Conservation (phyloP, 2,113 vertebrate species). For the Oreamnos americanus region DNA sequence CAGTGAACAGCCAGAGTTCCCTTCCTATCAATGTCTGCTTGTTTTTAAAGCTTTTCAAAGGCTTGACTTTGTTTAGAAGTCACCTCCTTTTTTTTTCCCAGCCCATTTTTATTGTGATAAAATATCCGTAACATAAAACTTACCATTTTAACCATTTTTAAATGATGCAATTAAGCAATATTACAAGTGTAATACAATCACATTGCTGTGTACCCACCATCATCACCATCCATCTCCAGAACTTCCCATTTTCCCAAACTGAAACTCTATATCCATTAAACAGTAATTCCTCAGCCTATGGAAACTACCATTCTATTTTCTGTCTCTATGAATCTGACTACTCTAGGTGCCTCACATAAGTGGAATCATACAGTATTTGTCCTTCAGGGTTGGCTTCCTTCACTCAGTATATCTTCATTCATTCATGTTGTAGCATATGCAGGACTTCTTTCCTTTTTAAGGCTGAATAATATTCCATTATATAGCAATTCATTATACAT, state of each 20-base stretch:
- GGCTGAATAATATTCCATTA: not conserved
- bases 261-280: not conserved
- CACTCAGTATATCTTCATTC: not conserved
- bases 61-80: not conserved
- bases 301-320: not conserved
- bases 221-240: not conserved
- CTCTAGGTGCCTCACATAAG: not conserved
- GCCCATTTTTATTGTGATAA: not conserved
- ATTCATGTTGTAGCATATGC: not conserved
- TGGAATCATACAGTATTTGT: not conserved
- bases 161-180: not conserved
- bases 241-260: not conserved
- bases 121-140: not conserved
- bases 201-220: not conserved
- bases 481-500: not conserved
- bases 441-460: not conserved
- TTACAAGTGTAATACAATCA: not conserved
- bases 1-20: not conserved
- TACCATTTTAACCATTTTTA: not conserved
- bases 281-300: not conserved
- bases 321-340: not conserved
- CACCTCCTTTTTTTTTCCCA: not conserved
- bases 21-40: not conserved
- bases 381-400: not conserved
- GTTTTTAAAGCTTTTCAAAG: not conserved